Conservation (phyloP, 2,113 vertebrate genomes). For the Thamnophis sirtalis region DNA sequence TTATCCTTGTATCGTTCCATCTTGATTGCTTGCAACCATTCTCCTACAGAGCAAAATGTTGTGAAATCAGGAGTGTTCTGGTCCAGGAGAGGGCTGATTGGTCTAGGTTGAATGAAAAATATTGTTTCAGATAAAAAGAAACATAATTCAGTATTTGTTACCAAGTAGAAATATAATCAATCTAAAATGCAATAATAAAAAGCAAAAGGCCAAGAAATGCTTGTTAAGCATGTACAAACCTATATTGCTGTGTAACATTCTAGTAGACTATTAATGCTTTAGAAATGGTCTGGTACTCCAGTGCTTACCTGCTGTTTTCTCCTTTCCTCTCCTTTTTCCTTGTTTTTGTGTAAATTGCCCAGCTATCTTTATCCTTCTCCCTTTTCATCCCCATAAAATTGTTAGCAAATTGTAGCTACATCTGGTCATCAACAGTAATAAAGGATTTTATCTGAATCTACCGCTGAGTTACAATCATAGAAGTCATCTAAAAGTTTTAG, state of each 20-base stretch:
- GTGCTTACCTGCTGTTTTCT: neutral
- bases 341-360: neutral
- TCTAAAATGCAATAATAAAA: neutral
- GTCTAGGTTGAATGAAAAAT: slow-evolving; percentile 76
- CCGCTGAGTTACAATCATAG: slow-evolving; percentile 19
- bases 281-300: neutral
- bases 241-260: neutral
- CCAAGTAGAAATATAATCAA: neutral
- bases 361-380: neutral
- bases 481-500: neutral
- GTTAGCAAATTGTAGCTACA: neutral
- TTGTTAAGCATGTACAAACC: neutral
- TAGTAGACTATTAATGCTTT: neutral
- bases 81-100: slow-evolving; percentile 96
- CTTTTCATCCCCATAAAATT: neutral
- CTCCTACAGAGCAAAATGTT: slow-evolving; percentile 92
- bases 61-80: slow-evolving; percentile 95
- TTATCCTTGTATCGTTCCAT: slow-evolving; percentile 99
- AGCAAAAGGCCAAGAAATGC: neutral
- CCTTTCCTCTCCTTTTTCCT: neutral
- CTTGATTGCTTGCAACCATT: slow-evolving; percentile 99
- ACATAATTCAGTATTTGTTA: slow-evolving; percentile 50
- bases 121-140: slow-evolving; percentile 51
- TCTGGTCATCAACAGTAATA: neutral
- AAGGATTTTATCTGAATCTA: neutral